Base-by-base conservation (phyloP, 2,113 vertebrate species). In the Chamaetylas fuelleborni region DNA sequence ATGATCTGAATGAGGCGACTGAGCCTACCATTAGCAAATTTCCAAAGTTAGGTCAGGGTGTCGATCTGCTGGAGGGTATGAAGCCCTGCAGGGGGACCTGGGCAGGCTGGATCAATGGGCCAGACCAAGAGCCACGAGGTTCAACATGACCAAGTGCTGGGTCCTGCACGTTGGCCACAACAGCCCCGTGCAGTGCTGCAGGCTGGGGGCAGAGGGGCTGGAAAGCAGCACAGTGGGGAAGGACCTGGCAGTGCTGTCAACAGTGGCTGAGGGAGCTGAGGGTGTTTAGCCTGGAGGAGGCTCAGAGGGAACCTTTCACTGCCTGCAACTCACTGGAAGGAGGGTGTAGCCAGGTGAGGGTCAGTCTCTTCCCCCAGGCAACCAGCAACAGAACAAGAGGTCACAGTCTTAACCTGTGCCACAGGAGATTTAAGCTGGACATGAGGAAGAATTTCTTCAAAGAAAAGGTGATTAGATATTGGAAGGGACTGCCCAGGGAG, bases 181-280 rank as follows among this genome's bases (percentile, higher is more conserved):
- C 16, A 34, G 10, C 20, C 25, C 34, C 57, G 17, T 3, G 34
- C 25, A 56, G 57, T 4, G 18, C 48, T 17, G 3, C 33, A 64
- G 48, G 20, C 65, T n/a, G 20, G n/a, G n/a, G 25, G 24, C 40
- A 56, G 25, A 56, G 38, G 1, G 5, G 8, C 29, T 71, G 65
- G 19, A 6, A 62, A 12, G 11, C 8, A 20, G 24, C 24, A 13
- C 29, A 2, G 29, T 2, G 2, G 47, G 4, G 38, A 38, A n/a
- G 38, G 33, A 5, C 15, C 12, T 26, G 13, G 31, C 2, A 7
- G 31, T 14, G 31, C 34, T 22, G 17, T 4, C 0, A 0, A 17
- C 31, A 56, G 42, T 4, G 6, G 11, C 50, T 81, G 34, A 72
- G 36, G 8, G 14, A 65, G 18, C 42, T 72, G 26, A 13, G 19